Percentiles rank a stretch among this genome's conserved stretches.
These are phyloP conservation scores for Catamblyrhynchus diadema DNA, from an alignment of 2,797 vertebrate species.

Conservation along the genomic window DNA sequence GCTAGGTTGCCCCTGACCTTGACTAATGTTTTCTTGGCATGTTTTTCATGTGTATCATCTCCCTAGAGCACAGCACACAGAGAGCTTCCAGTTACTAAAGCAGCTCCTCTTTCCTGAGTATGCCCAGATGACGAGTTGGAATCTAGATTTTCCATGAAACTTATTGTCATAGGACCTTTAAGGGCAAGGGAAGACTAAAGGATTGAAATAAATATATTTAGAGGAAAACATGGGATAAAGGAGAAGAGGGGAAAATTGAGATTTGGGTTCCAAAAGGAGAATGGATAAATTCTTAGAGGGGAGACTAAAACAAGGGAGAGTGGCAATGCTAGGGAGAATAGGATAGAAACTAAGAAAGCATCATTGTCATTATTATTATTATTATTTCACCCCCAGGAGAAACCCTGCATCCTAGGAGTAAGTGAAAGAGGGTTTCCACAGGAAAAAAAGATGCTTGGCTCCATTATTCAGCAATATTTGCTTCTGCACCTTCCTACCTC, in stretches of 20 bases:
- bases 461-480: neutral
- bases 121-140: neutral
- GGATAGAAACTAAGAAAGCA: neutral
- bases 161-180: neutral
- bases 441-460: neutral
- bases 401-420: neutral
- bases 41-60: neutral
- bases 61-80: neutral
- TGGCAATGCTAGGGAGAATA: neutral
- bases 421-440: neutral
- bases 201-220: neutral
- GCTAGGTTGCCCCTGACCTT: constrained; percentile 21
- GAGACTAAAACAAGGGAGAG: neutral
- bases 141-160: neutral
- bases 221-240: neutral
- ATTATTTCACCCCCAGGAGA: neutral
- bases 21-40: constrained; percentile 26
- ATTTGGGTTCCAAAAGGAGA: neutral
- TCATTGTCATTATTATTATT: neutral
- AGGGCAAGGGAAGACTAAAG: neutral
- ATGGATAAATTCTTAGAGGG: neutral
- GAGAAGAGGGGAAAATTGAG: neutral
- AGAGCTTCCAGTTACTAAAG: neutral
- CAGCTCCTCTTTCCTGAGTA: neutral
- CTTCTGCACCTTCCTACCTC: neutral